phyloP scores from a whole-genome alignment of 2,113 vertebrate genomes.

The Myotis yumanensis region DNA sequence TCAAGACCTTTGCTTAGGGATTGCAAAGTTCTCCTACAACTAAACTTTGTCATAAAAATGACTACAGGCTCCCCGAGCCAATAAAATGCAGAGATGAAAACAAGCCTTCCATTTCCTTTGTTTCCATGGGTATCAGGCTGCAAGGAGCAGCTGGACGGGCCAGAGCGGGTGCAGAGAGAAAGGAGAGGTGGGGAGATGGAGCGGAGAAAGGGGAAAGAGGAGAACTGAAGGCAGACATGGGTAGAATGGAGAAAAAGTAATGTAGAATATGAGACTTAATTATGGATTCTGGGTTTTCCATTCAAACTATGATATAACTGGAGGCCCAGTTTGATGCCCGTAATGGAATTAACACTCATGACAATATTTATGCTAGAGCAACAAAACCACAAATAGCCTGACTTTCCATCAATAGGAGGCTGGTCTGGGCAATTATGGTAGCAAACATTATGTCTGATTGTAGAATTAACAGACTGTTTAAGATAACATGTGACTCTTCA shows the following conservation, averaged over 20 bases:
- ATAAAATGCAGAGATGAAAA: conserved; percentile 39
- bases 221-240: neutral
- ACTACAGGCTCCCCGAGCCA: neutral
- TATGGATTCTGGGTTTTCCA: neutral
- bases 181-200: too few species aligned
- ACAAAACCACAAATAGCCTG: neutral
- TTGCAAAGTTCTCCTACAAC: neutral
- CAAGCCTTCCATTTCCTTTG: neutral
- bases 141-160: neutral
- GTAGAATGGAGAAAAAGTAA: neutral
- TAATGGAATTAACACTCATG: neutral
- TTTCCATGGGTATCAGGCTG: neutral
- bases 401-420: neutral
- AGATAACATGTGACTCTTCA: neutral
- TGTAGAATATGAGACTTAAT: neutral
- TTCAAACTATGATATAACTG: neutral
- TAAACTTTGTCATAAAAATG: conserved; percentile 22
- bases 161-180: neutral
- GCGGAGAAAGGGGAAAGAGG: too few species aligned
- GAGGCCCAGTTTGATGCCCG: neutral
- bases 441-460: neutral
- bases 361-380: neutral
- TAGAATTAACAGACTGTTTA: neutral
- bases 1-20: neutral
- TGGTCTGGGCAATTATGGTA: neutral